These are phyloP conservation scores for Pristiophorus japonicus DNA, from an alignment of 2,113 vertebrate species.

Conservation along the genomic window DNA sequence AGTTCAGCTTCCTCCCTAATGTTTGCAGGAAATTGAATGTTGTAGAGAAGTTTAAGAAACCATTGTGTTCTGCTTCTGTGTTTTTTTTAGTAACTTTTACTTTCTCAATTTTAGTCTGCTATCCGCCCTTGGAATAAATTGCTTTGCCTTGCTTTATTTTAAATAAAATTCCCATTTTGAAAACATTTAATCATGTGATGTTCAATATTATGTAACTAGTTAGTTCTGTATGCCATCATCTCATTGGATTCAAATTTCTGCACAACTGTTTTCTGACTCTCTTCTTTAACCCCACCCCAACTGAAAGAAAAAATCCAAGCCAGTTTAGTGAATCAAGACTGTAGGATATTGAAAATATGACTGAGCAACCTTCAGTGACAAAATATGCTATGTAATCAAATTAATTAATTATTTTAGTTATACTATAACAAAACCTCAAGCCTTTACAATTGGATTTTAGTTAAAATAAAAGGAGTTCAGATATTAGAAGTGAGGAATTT, in stretches of 20 bases:
- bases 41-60: not conserved
- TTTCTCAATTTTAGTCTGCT: not conserved
- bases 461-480: not conserved
- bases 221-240: not conserved
- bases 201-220: not conserved
- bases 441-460: not conserved
- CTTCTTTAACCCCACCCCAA: not conserved
- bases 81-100: not conserved
- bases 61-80: not conserved
- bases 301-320: not conserved
- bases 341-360: not conserved
- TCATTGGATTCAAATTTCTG: not conserved
- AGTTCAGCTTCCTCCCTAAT: not conserved
- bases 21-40: not conserved
- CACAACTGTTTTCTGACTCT: not conserved
- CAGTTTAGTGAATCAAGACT: not conserved
- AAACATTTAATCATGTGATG: not conserved
- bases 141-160: not conserved
- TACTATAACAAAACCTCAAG: not conserved
- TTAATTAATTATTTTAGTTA: no score
- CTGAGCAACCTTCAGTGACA: not conserved
- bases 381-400: not conserved
- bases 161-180: not conserved
- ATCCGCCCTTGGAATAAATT: not conserved
- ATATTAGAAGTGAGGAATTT: not conserved